Percentiles rank a stretch among this genome's conserved stretches.
Conservation (phyloP, 2,888 invertebrate species). For the Nysson spinosus region DNA sequence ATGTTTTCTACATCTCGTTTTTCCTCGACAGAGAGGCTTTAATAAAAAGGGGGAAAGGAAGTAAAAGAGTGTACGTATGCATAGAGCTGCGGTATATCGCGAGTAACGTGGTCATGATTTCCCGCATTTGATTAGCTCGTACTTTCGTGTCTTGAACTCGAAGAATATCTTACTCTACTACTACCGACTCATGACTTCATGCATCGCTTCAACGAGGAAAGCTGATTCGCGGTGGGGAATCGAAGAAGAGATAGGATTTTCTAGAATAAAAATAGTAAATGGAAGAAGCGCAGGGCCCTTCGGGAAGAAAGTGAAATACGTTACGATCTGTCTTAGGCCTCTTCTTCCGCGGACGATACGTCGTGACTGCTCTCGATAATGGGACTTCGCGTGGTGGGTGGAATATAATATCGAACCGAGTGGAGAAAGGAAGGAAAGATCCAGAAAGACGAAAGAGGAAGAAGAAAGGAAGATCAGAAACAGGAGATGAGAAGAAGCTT, state of each 20-base stretch:
- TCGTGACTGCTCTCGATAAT: constrained; percentile 71
- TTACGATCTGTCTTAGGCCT: constrained; percentile 62
- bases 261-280: constrained; percentile 1
- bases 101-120: constrained; percentile 67
- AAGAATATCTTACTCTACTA: too few relatives aligned
- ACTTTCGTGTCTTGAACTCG: constrained; percentile 29
- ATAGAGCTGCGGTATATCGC: constrained; percentile 26
- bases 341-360: constrained; percentile 66
- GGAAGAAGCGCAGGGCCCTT: constrained; percentile 50
- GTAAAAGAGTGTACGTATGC: neutral
- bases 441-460: neutral
- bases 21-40: constrained; percentile 1
- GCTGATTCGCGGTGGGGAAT: constrained; percentile 9
- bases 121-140: constrained; percentile 69
- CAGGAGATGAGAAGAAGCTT: constrained; percentile 53
- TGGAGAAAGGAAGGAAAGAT: constrained; percentile 27
- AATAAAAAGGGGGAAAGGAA: constrained; percentile 10
- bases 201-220: constrained; percentile 57
- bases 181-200: too few relatives aligned
- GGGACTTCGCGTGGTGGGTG: constrained; percentile 67
- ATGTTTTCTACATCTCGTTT: neutral
- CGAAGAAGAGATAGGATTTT: constrained; percentile 8
- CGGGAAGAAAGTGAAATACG: constrained; percentile 72
- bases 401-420: constrained; percentile 62
- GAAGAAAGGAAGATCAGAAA: constrained; percentile 19